These are phyloP conservation scores for Pithys albifrons DNA, from an alignment of 2,113 vertebrate genomes.

Conservation along the genomic window DNA sequence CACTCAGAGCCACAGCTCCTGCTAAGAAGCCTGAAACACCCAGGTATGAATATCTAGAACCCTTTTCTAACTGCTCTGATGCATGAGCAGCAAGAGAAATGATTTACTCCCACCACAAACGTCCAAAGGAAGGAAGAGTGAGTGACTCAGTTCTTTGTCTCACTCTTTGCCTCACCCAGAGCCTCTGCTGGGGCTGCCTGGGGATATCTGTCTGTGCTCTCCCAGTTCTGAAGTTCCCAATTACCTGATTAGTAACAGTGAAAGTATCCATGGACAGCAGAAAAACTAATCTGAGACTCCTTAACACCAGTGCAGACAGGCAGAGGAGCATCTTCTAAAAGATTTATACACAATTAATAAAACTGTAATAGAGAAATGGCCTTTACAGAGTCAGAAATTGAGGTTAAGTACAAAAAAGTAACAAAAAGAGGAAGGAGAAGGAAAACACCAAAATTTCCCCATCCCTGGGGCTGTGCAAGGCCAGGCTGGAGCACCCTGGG, in stretches of 20 bases:
- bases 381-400: background rate
- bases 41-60: background rate
- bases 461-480: background rate
- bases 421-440: background rate
- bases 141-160: constrained; percentile 38
- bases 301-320: background rate
- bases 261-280: background rate
- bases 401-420: background rate
- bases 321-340: background rate
- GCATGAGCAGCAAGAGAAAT: background rate
- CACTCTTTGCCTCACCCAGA: background rate
- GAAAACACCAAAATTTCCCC: background rate
- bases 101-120: background rate
- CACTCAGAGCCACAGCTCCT: background rate
- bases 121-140: constrained; percentile 20
- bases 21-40: background rate
- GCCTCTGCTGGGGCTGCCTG: background rate
- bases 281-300: background rate
- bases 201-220: background rate
- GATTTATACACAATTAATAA: too few relatives aligned
- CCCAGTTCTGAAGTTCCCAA: background rate
- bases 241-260: background rate
- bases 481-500: background rate
- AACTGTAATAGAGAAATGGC: background rate
- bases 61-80: background rate